Conservation (phyloP, 35 echinoderm and acorn worm genomes). For the Strongylocentrotus purpuratus region DNA sequence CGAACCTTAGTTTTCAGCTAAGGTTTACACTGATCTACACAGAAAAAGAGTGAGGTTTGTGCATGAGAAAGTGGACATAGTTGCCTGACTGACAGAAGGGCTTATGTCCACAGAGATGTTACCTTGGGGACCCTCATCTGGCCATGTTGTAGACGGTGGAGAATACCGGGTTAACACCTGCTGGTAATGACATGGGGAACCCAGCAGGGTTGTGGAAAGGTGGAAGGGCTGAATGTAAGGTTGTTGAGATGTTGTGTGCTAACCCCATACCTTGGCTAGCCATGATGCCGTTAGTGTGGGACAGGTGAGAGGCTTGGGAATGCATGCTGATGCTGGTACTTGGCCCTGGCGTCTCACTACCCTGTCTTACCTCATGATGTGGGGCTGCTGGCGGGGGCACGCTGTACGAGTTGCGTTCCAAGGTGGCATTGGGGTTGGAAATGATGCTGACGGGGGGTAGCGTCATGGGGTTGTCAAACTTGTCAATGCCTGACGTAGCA, state of each 20-base stretch:
- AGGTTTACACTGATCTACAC: not conserved
- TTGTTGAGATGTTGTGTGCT: constrained; percentile 40
- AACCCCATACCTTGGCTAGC: constrained; percentile 14
- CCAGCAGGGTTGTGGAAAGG: constrained; percentile 26
- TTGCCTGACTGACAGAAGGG: not conserved
- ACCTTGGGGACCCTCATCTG: constrained; percentile 7
- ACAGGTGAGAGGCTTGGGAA: not conserved
- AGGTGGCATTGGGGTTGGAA: constrained; percentile 31
- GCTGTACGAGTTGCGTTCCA: constrained; percentile 46
- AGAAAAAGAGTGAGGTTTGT: not conserved
- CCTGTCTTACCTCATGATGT: constrained; percentile 41
- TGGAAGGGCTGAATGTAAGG: constrained; percentile 35
- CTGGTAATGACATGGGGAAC: constrained; percentile 23
- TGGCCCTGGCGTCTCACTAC: constrained; percentile 44
- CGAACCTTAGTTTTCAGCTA: not conserved
- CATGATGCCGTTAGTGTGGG: constrained; percentile 39
- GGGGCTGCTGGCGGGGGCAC: constrained; percentile 35
- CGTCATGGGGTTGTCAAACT: constrained; percentile 16
- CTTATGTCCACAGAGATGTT: not conserved
- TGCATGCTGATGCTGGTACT: constrained; percentile 36
- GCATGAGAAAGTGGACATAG: not conserved
- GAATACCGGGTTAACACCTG: constrained; percentile 23
- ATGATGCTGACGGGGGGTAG: constrained; percentile 34
- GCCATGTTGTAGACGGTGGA: constrained; percentile 47
- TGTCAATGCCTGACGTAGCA: not conserved